Base-by-base conservation (phyloP, 1,140 invertebrate species). In the Dendroctonus ponderosae region DNA sequence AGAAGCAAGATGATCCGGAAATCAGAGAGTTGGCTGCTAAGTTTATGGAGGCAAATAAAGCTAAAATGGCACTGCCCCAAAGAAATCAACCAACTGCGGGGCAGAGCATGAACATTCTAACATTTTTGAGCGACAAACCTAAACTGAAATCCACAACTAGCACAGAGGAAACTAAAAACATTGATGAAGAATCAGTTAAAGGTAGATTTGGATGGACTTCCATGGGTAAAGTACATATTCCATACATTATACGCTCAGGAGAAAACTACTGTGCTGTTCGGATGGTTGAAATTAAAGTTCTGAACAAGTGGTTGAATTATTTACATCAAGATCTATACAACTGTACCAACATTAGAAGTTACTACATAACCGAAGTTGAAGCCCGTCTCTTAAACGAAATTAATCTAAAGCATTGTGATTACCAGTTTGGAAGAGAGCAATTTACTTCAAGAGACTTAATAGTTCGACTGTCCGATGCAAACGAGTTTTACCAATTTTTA, bases 341-440 rank as follows among this genome's bases (percentile, higher is more conserved):
- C 69, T 95, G 92, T 78, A 94, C 92, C 2, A 92, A 91, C 77
- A 93, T 98, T 58, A 86, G 91, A 63, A 95, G 93, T 81, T 95
- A 95, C 78, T 97, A 92, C 77, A 94, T 97, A 62, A 97, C 93
- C 6, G 91, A 93, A 68, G 86, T 88, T 4, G 95, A 98, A 81
- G 89, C 92, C 51, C 88, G 91, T 67, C 82, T 97, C 11, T 84
- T 97, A 37, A 96, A 94, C 77, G 94, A 97, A 79, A 96, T 98
- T 67, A 98, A 97, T 81, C 82, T 86, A 40, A 91, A 89, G 78
- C 96, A 98, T 76, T 96, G 94, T 83, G 94, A 96, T 72, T 87
- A 84, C 69, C 88, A 93, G 71, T 98, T 93, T 80, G 94, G 94
- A 0, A 85, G 89, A 49, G 92, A 95, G 67, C 83, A 87, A n/a